phyloP scores from a whole-genome alignment of 2,113 vertebrate genomes.

The Chaetodon trifascialis region DNA sequence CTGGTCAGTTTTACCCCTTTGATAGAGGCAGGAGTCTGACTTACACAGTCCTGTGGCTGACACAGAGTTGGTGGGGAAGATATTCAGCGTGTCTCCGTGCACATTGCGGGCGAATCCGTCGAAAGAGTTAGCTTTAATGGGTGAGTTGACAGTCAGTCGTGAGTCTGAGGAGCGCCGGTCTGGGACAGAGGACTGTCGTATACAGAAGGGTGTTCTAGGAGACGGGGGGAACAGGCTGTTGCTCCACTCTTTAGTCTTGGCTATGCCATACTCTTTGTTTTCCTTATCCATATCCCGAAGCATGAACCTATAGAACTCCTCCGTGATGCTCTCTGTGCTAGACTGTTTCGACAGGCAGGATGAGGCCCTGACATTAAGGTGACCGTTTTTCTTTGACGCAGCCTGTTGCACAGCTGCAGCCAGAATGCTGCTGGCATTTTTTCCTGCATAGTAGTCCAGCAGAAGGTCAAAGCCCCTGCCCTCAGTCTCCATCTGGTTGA shows the following conservation, averaged over 20 bases:
- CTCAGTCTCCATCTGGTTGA: slow-evolving; percentile 98
- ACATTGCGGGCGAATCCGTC: slow-evolving; percentile 91
- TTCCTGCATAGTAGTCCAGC: slow-evolving; percentile 96
- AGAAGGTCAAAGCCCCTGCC: slow-evolving; percentile 95
- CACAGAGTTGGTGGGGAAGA: slow-evolving; percentile 83
- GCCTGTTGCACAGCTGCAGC: slow-evolving; percentile 92
- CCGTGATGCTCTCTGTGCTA: slow-evolving; percentile 98
- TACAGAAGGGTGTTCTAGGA: slow-evolving; percentile 87
- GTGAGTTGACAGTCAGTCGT: slow-evolving; percentile 89
- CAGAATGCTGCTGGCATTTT: slow-evolving; percentile 94
- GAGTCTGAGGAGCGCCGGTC: slow-evolving; percentile 89
- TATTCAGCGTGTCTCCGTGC: slow-evolving; percentile 86
- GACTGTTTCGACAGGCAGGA: slow-evolving; percentile 96
- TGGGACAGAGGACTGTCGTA: slow-evolving; percentile 93
- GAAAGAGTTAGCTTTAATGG: slow-evolving; percentile 95
- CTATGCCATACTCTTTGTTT: slow-evolving; percentile 84
- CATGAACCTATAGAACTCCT: slow-evolving; percentile 98
- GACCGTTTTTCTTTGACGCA: slow-evolving; percentile 89
- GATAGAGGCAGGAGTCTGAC: slow-evolving; percentile 96
- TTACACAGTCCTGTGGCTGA: slow-evolving; percentile 91
- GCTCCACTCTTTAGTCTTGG: slow-evolving; percentile 91
- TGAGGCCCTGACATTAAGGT: slow-evolving; percentile 88
- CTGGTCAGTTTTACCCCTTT: slow-evolving; percentile 90
- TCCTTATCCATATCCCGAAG: slow-evolving; percentile 93
- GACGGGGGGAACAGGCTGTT: slow-evolving; percentile 88